Conservation (phyloP, 2,888 invertebrate genomes). For the Dromius quadrimaculatus region DNA sequence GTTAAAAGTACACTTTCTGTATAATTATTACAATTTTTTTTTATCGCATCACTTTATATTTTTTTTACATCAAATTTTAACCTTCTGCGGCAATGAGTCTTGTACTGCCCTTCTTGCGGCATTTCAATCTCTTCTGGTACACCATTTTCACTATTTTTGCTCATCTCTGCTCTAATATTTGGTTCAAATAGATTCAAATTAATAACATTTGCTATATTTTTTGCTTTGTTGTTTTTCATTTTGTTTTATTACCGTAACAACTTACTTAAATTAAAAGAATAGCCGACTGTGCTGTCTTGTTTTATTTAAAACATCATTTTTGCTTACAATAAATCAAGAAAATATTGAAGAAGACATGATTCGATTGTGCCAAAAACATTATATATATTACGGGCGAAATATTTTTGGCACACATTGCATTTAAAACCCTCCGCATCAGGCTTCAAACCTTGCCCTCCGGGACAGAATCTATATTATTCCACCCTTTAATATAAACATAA, state of each 20-base stretch:
- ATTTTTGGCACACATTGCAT: too few species aligned
- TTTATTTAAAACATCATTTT: constrained; percentile 5
- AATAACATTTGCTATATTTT: constrained; percentile 1
- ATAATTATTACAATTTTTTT: neutral
- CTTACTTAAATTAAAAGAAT: constrained; percentile 5
- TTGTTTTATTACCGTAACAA: constrained; percentile 8
- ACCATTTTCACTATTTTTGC: constrained; percentile 2
- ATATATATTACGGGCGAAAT: too few species aligned
- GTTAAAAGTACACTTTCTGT: too few species aligned
- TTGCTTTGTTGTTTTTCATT: constrained; percentile 5
- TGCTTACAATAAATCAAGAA: constrained; percentile 9
- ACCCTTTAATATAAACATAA: too few species aligned
- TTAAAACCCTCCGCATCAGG: too few species aligned
- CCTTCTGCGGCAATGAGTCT: neutral
- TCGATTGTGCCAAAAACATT: neutral
- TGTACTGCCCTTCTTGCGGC: constrained; percentile 5
- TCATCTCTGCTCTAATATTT: neutral
- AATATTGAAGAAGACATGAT: neutral
- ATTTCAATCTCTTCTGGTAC: constrained; percentile 3
- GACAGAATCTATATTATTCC: too few species aligned
- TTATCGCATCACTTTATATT: neutral
- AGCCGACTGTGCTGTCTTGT: neutral
- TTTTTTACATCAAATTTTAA: neutral
- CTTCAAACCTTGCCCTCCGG: too few species aligned
- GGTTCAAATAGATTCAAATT: neutral